These are phyloP conservation scores for Monopis laevigella DNA, from an alignment of 2,888 invertebrate genomes.

Conservation along the genomic window DNA sequence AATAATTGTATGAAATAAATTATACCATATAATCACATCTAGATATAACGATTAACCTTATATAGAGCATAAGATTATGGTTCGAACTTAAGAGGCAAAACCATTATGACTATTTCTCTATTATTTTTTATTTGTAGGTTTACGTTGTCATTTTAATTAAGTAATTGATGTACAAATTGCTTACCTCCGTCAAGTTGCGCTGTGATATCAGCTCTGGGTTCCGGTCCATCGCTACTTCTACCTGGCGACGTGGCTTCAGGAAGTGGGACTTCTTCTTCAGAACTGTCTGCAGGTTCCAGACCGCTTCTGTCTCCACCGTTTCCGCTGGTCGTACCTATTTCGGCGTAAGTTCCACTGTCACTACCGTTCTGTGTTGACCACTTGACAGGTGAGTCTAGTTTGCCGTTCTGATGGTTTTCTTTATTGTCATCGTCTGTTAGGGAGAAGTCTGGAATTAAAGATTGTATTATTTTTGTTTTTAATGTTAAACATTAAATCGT, in stretches of 20 bases:
- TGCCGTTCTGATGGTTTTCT: slow-evolving; percentile 59
- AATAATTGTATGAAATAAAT: too few species aligned
- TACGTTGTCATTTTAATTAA: too few species aligned
- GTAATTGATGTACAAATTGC: not conserved
- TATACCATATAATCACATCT: too few species aligned
- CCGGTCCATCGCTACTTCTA: slow-evolving; percentile 57
- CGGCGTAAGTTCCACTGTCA: slow-evolving; percentile 61
- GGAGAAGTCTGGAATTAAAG: slow-evolving; percentile 10
- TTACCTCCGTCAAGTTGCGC: slow-evolving; percentile 53
- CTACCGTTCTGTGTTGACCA: slow-evolving; percentile 60
- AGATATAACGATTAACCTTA: too few species aligned
- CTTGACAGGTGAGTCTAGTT: slow-evolving; percentile 54
- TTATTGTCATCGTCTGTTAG: slow-evolving; percentile 55
- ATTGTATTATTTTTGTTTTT: too few species aligned
- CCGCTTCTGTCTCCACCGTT: slow-evolving; percentile 56
- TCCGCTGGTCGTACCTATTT: slow-evolving; percentile 35
- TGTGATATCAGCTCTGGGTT: slow-evolving; percentile 56
- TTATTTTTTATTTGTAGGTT: too few species aligned
- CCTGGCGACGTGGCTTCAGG: slow-evolving; percentile 59
- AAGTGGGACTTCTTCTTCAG: slow-evolving; percentile 56
- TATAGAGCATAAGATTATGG: too few species aligned
- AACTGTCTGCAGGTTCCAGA: slow-evolving; percentile 57
- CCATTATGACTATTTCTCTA: too few species aligned
- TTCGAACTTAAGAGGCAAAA: too few species aligned
- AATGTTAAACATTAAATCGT: too few species aligned